Percentiles rank a stretch among this genome's conserved stretches.
Evolutionary conservation across 2,113 vertebrate species (phyloP).

Genomic region (Promerops cafer): DNA sequence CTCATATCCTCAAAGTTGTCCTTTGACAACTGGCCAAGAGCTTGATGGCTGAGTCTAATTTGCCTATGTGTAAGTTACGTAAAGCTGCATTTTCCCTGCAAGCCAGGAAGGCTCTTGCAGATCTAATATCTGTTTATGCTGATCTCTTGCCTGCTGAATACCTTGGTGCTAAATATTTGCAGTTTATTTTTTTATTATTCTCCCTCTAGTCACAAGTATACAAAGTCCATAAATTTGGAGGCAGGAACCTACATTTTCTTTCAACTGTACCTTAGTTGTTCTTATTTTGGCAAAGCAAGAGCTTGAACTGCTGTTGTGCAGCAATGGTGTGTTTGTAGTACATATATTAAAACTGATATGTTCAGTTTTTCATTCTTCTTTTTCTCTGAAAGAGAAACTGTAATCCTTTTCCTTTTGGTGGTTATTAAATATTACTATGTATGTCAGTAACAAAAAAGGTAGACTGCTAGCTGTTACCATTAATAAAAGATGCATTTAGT

Average conservation of each 20-base stretch:
- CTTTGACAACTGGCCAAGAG: neutral
- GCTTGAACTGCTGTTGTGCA: neutral
- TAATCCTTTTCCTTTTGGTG: neutral
- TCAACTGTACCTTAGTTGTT: neutral
- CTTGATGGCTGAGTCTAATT: neutral
- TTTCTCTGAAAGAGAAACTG: neutral
- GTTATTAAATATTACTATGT: neutral
- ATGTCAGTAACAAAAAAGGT: neutral
- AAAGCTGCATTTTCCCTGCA: neutral
- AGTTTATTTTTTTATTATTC: neutral
- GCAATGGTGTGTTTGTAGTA: neutral
- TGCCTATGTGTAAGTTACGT: neutral
- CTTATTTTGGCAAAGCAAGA: neutral
- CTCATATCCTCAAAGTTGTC: neutral
- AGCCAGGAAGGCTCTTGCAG: neutral
- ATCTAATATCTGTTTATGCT: neutral
- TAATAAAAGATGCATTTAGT: neutral
- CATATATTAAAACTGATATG: neutral
- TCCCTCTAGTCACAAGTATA: neutral
- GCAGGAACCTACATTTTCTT: neutral
- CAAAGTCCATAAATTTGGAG: neutral
- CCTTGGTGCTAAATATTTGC: neutral
- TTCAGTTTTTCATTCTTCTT: neutral
- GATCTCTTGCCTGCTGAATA: neutral
- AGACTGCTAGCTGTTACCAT: neutral